A percentile compares a stretch with the other conserved stretches of the same genome.
Conservation (phyloP, 2,888 invertebrate genomes). For the Pelosia muscerda region DNA sequence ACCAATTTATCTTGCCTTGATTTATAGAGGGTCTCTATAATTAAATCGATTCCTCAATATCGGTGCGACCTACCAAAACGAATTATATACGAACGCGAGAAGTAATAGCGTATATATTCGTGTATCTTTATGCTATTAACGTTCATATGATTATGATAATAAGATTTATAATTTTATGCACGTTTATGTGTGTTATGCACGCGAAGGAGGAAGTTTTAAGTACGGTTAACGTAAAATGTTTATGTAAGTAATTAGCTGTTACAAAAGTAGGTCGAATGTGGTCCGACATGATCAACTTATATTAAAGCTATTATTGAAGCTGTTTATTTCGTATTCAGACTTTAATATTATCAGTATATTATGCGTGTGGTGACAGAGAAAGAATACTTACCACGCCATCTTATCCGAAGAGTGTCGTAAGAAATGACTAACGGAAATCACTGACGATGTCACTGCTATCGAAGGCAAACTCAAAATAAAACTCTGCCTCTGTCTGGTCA, state of each 20-base stretch:
- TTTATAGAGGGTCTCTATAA: conserved; percentile 58
- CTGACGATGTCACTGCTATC: too few relatives aligned
- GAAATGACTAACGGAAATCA: too few relatives aligned
- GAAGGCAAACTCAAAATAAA: too few relatives aligned
- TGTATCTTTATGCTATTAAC: conserved; percentile 24
- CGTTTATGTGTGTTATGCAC: conserved; percentile 28
- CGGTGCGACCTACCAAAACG: conserved; percentile 61
- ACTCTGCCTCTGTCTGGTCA: too few relatives aligned
- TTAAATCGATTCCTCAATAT: conserved; percentile 66
- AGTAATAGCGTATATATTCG: conserved; percentile 38
- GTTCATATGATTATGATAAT: conserved; percentile 15
- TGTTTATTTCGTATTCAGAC: neutral
- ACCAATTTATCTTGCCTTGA: conserved; percentile 67
- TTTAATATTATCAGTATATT: neutral
- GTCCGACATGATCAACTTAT: neutral
- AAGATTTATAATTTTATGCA: conserved; percentile 39
- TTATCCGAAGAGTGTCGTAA: too few relatives aligned
- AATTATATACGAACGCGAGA: conserved; percentile 46
- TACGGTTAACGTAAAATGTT: conserved; percentile 36
- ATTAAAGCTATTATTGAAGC: neutral
- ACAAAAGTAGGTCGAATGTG: conserved; percentile 33
- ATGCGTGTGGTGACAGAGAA: too few relatives aligned
- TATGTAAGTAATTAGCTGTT: conserved; percentile 33
- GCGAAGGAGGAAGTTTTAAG: conserved; percentile 37
- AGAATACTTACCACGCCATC: too few relatives aligned